Evolutionary conservation across 2,797 vertebrate species (phyloP).

Genomic region (Paramormyrops hopkinsi): DNA sequence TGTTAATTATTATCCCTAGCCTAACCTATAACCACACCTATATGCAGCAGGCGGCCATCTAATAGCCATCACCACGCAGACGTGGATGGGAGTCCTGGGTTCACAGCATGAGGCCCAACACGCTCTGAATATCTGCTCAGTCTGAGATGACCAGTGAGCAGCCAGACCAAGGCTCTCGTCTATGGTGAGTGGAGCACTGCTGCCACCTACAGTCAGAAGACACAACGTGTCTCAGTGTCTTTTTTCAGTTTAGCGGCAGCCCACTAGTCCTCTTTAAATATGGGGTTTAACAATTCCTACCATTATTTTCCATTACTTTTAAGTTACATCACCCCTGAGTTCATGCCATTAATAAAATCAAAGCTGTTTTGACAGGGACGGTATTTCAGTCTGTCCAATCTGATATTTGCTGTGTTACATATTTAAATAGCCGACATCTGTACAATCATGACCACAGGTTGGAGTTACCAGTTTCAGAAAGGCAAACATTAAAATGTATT

Average conservation of each 20-base stretch:
- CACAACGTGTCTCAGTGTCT: not conserved
- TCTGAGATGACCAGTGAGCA: not conserved
- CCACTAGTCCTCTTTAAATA: not conserved
- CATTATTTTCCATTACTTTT: not conserved
- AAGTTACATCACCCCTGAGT: not conserved
- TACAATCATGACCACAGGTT: not conserved
- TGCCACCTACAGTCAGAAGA: constrained; percentile 12
- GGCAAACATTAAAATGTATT: not conserved
- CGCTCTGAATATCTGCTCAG: not conserved
- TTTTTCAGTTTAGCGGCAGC: not conserved
- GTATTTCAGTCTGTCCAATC: not conserved
- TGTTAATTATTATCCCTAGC: not conserved
- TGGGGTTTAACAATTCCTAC: not conserved
- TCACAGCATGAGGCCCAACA: not conserved
- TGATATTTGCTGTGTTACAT: not conserved
- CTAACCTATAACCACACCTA: not conserved
- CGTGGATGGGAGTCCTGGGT: not conserved
- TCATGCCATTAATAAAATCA: not conserved
- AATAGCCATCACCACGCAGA: not conserved
- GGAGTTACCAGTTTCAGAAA: not conserved
- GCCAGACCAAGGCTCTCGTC: not conserved
- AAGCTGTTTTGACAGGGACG: not conserved
- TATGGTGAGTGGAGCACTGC: not conserved
- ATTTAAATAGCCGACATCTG: not conserved
- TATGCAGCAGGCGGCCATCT: not conserved